These are phyloP conservation scores for Macaria notata DNA, from an alignment of 2,888 invertebrate genomes.

Conservation along the genomic window DNA sequence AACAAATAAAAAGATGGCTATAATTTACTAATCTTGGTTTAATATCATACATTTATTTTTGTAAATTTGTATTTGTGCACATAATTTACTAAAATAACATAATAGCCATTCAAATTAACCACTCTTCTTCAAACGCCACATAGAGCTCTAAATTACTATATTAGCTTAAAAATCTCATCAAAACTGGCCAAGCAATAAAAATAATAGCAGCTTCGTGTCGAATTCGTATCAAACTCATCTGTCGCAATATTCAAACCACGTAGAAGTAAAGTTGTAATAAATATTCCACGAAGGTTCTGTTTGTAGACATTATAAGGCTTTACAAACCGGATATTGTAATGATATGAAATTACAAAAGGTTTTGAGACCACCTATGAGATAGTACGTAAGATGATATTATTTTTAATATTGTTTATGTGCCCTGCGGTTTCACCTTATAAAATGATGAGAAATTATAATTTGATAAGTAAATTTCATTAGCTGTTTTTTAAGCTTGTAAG, in stretches of 20 bases:
- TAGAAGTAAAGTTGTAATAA: background rate
- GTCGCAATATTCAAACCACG: background rate
- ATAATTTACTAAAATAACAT: too few species aligned
- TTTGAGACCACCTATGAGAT: conserved; percentile 14
- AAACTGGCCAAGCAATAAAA: conserved; percentile 5
- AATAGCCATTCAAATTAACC: too few species aligned
- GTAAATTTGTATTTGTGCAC: too few species aligned
- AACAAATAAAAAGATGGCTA: too few species aligned
- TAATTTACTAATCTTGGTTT: too few species aligned
- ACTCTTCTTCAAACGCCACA: too few species aligned
- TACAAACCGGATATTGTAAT: conserved; percentile 16
- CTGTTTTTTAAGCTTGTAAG: too few species aligned
- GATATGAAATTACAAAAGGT: conserved; percentile 21
- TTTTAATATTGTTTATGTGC: too few species aligned
- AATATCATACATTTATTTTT: too few species aligned
- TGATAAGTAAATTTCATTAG: too few species aligned
- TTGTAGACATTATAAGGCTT: conserved; percentile 13
- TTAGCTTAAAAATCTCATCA: conserved; percentile 14
- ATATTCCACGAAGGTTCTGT: background rate
- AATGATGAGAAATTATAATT: too few species aligned
- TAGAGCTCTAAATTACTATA: conserved; percentile 9
- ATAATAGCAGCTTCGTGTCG: conserved; percentile 7
- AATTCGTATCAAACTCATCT: conserved; percentile 1
- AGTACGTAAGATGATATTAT: background rate
- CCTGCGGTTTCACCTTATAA: too few species aligned